Conservation (phyloP, 2,888 invertebrate species). For the Athripsodes cinereus region DNA sequence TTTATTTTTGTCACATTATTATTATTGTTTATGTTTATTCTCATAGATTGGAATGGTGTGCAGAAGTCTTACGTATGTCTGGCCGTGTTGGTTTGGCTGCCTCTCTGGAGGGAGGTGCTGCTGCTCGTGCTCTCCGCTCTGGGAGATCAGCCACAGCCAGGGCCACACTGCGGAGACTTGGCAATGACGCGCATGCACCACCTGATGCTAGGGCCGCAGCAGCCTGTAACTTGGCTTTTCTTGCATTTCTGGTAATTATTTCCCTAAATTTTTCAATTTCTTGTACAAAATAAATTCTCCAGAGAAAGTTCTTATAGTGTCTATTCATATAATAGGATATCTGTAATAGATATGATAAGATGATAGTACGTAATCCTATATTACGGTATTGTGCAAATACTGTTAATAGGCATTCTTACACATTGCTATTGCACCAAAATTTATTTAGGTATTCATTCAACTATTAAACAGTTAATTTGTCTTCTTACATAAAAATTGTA, state of each 20-base stretch:
- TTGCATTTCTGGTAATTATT: constrained; percentile 40
- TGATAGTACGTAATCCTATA: not conserved
- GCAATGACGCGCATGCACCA: constrained; percentile 43
- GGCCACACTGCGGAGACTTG: constrained; percentile 39
- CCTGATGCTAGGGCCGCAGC: constrained; percentile 43
- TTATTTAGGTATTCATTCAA: no score
- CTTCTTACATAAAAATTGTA: no score
- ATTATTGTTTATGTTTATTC: not conserved
- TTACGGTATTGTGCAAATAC: no score
- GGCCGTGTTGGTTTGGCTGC: constrained; percentile 74
- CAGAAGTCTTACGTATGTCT: constrained; percentile 89
- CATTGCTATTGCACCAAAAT: no score
- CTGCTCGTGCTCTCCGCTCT: constrained; percentile 27
- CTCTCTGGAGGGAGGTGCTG: constrained; percentile 60
- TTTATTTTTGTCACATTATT: constrained; percentile 11
- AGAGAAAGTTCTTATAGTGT: not conserved
- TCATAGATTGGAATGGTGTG: constrained; percentile 73
- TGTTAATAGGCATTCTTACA: no score
- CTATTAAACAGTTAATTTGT: no score
- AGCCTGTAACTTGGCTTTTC: constrained; percentile 45
- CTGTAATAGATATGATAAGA: not conserved
- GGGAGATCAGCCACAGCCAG: constrained; percentile 31
- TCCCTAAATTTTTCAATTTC: no score
- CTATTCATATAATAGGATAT: not conserved
- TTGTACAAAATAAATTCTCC: not conserved